Evolutionary conservation across 1,140 invertebrate species (phyloP).

Genomic region (Gerris buenoi): DNA sequence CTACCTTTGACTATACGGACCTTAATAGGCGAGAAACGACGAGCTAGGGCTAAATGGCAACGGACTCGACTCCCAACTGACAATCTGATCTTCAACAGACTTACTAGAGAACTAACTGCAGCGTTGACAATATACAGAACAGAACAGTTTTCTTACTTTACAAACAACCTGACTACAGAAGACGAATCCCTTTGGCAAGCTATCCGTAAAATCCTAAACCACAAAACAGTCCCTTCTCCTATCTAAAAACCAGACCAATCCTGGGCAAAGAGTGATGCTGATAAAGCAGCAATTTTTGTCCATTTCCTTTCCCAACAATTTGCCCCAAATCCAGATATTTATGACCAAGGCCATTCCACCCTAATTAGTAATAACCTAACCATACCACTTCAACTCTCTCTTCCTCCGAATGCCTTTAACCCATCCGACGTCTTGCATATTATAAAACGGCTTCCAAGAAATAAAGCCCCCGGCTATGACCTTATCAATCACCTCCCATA

Average conservation of each 20-base stretch:
- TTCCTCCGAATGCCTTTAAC: background rate
- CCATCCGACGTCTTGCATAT: background rate
- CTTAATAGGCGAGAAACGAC: background rate
- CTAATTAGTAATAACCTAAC: background rate
- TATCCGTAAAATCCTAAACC: background rate
- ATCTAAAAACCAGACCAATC: background rate
- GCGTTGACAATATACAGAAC: background rate
- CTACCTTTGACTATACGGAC: background rate
- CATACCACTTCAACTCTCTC: background rate
- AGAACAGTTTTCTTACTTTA: background rate
- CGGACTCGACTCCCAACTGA: background rate
- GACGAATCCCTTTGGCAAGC: background rate
- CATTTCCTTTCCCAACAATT: background rate
- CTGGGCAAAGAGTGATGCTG: background rate
- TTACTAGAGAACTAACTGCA: background rate
- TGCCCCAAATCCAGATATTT: background rate
- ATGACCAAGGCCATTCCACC: background rate
- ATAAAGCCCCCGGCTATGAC: background rate
- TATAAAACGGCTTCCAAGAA: background rate
- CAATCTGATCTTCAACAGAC: background rate
- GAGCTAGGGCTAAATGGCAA: background rate
- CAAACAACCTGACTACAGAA: background rate
- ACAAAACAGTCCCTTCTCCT: background rate
- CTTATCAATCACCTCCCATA: background rate
- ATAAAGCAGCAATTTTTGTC: background rate